Base-by-base conservation (phyloP, 1,140 invertebrate genomes). In the Bombus difficillimus region DNA sequence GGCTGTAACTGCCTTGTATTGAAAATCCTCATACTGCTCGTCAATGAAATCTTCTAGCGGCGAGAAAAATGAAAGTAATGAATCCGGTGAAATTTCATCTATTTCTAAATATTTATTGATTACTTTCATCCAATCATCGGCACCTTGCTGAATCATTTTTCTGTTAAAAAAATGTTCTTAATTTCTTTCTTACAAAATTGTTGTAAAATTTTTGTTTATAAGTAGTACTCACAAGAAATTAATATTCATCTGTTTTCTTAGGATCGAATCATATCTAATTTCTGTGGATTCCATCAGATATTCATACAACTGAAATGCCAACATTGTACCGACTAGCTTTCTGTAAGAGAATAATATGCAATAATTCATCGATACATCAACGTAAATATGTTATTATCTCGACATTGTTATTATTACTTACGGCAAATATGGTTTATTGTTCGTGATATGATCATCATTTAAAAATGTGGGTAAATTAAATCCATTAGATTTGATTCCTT, bases 351-450 rank as follows among this genome's bases (percentile, higher is more conserved):
- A 6, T 53, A 53, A 53, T 53, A 53, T 53, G 47, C 47, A 53
- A 53, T 53, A 53, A 22, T 53, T 22, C 22, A 53, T 53, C 5
- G 0, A 53, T 53, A 53, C 6, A 18, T 53, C 32, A 66, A 66
- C 2, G 2, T 66, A 66, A 18, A 64, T 39, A 82, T 37, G 28
- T 43, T 32, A 68, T 75, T 43, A 32, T 62, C 43, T 47, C 75
- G 47, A 53, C 34, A 57, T 76, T 5, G 39, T 47, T 81, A 39
- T 41, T 53, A 43, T 18, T 83, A 94, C 94, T 93, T 92, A 96
- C 96, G 95, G 93, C 69, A 96, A 94, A 92, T 96, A 96, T 43
- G 96, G 96, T 90, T 95, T 96, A 87, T 97, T 97, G 39, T 94
- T 95, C 34, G 95, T 90, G 76, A 96, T 95, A 72, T 96, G 93